A percentile compares a stretch with the other conserved stretches of the same genome.
These are phyloP conservation scores for Phaenicophaeus curvirostris DNA, from an alignment of 2,797 vertebrate genomes.

Conservation along the genomic window DNA sequence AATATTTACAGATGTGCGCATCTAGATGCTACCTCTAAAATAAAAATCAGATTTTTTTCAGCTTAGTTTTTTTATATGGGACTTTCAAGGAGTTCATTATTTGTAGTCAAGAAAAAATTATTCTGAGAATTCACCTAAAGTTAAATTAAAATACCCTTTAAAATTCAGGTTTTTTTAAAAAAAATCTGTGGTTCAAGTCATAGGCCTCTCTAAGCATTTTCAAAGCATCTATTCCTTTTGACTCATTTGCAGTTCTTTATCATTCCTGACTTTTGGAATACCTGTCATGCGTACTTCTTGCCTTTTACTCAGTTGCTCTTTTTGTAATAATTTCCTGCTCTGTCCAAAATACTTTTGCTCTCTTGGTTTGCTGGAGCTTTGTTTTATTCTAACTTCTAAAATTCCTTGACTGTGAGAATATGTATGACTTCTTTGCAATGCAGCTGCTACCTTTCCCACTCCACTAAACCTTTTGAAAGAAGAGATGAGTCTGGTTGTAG, in stretches of 20 bases:
- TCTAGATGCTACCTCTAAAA: neutral
- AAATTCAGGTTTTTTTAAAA: neutral
- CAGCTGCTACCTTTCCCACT: neutral
- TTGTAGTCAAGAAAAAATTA: neutral
- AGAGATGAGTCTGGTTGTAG: neutral
- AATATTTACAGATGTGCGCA: neutral
- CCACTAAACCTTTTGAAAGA: neutral
- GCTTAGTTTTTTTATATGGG: neutral
- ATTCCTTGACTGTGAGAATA: neutral
- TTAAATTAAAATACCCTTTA: neutral
- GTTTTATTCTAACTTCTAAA: neutral
- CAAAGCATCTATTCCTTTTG: neutral
- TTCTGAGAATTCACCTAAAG: neutral
- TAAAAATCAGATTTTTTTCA: neutral
- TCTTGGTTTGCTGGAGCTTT: neutral
- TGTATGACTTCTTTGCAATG: neutral
- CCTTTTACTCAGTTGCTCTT: neutral
- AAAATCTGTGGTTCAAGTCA: neutral
- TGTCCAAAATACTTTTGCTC: neutral
- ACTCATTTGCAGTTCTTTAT: neutral
- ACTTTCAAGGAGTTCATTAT: neutral
- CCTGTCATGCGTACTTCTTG: neutral
- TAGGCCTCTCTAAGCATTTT: neutral
- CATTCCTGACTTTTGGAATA: neutral
- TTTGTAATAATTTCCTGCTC: neutral